phyloP scores from a whole-genome alignment of 1,140 invertebrate genomes.

The Lepidurus apus region DNA sequence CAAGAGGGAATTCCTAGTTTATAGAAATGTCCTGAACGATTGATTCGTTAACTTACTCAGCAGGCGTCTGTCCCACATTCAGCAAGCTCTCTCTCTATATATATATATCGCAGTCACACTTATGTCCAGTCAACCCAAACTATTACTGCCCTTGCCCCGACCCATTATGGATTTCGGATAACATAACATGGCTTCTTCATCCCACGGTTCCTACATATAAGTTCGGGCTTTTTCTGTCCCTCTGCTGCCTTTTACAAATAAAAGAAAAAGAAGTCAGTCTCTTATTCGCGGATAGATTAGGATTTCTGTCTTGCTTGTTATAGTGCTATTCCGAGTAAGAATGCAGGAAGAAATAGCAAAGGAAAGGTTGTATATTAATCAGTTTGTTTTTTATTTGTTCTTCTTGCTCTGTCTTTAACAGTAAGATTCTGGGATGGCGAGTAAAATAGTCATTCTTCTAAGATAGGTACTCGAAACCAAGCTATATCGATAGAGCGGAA shows the following conservation, averaged over 20 bases:
- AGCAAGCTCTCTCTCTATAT: no score
- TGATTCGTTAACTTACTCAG: conserved; percentile 15
- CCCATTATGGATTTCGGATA: conserved; percentile 18
- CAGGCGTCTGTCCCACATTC: not conserved
- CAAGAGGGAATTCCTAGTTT: not conserved
- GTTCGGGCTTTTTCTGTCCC: not conserved
- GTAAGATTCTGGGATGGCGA: not conserved
- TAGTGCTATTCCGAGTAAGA: not conserved
- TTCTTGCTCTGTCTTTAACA: not conserved
- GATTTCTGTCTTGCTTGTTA: not conserved
- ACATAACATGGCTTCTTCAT: conserved; percentile 22
- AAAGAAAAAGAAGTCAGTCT: no score
- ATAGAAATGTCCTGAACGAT: not conserved
- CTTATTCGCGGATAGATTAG: no score
- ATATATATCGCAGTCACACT: not conserved
- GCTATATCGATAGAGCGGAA: no score
- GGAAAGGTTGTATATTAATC: not conserved
- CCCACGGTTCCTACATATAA: not conserved
- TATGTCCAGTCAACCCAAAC: not conserved
- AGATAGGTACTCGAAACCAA: no score
- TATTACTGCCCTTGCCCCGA: not conserved
- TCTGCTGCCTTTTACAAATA: not conserved
- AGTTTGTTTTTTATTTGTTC: not conserved
- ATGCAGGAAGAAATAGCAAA: not conserved
- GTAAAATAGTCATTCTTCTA: not conserved